phyloP scores from a whole-genome alignment of 2,888 invertebrate species.

The Entomobrya proxima region DNA sequence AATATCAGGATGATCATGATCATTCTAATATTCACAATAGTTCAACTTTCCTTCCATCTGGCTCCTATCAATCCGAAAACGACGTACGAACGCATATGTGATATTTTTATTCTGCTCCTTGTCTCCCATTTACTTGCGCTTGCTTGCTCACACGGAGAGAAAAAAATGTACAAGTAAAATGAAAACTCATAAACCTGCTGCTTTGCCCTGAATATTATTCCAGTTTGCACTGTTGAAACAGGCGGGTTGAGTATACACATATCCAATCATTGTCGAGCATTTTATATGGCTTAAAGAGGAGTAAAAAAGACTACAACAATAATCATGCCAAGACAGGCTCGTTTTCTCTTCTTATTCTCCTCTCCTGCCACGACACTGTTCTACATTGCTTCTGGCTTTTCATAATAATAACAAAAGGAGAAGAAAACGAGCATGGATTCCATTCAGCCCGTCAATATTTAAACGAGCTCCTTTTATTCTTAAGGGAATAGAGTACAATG shows the following conservation, averaged over 20 bases:
- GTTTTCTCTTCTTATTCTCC: background rate
- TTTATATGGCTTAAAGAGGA: background rate
- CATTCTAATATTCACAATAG: background rate
- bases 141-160: constrained; percentile 13
- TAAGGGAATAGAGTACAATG: background rate
- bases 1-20: no score
- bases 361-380: background rate
- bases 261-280: constrained; percentile 1
- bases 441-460: constrained; percentile 46
- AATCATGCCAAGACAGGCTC: constrained; percentile 13
- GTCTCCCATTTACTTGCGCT: constrained; percentile 23
- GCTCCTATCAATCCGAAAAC: constrained; percentile 22
- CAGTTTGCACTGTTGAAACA: background rate
- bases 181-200: constrained; percentile 54
- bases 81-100: background rate
- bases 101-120: background rate
- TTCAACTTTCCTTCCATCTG: constrained; percentile 29
- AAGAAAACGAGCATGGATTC: constrained; percentile 19
- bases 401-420: constrained; percentile 39
- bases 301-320: background rate
- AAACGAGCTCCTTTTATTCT: background rate
- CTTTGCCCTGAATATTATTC: no score
- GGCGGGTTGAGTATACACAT: constrained; percentile 11
- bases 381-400: constrained; percentile 41
- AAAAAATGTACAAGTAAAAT: constrained; percentile 55